A percentile compares a stretch with the other conserved stretches of the same genome.
Conservation (phyloP, 2,113 vertebrate species). For the Aspiorhynchus laticeps region DNA sequence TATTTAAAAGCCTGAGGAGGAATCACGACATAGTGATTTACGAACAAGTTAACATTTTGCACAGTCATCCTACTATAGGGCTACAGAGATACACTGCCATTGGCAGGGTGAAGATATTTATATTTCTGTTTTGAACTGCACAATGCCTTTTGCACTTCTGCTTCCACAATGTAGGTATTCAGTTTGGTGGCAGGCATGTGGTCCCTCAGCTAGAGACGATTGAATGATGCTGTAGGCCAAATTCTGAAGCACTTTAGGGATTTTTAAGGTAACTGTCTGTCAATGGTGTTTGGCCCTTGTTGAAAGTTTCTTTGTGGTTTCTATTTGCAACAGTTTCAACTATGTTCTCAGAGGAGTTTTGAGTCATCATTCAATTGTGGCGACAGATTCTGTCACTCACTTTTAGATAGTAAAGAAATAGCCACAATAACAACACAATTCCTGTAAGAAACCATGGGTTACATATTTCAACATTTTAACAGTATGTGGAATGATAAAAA, state of each 20-base stretch:
- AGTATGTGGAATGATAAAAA: neutral
- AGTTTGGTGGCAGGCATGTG: neutral
- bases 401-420: neutral
- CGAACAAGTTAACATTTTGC: conserved; percentile 2
- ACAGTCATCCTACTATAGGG: neutral
- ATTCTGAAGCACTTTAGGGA: neutral
- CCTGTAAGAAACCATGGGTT: neutral
- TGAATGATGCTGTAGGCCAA: neutral
- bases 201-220: neutral
- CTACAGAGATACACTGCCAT: neutral
- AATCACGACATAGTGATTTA: neutral
- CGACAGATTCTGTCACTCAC: neutral
- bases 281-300: neutral
- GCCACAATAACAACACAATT: neutral
- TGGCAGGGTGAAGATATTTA: neutral
- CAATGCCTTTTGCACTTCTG: neutral
- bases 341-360: neutral
- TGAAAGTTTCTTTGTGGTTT: neutral
- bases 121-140: neutral
- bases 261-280: neutral
- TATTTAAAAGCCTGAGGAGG: conserved; percentile 15
- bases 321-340: neutral
- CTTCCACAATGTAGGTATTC: neutral
- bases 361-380: neutral
- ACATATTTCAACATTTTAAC: neutral